A percentile compares a stretch with the other conserved stretches of the same genome.
Conservation (phyloP, 2,888 invertebrate species). For the Tenthredo livida region DNA sequence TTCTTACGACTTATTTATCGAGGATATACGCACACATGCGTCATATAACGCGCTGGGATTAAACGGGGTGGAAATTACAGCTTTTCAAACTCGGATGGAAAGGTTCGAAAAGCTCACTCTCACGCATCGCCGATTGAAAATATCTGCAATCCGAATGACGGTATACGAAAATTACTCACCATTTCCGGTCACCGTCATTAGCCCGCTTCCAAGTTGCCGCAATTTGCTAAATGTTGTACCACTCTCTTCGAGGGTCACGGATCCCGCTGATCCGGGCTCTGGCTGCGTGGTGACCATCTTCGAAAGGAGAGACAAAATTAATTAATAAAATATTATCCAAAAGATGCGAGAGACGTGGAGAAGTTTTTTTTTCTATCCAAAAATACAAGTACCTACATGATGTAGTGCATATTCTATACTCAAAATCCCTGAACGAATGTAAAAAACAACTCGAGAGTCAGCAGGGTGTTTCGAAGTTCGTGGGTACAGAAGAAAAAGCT, state of each 20-base stretch:
- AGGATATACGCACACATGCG: too few relatives aligned
- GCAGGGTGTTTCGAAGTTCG: background rate
- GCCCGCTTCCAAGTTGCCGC: slow-evolving; percentile 83
- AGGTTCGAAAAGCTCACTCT: background rate
- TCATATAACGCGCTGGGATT: too few relatives aligned
- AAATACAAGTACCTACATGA: too few relatives aligned
- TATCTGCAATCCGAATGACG: background rate
- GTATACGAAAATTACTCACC: slow-evolving; percentile 79
- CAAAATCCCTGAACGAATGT: background rate
- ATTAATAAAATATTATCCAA: background rate
- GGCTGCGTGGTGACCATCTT: slow-evolving; percentile 93
- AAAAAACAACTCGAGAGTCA: background rate
- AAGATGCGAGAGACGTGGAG: too few relatives aligned
- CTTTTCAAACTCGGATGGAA: background rate
- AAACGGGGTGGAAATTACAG: background rate
- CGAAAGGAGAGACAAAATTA: slow-evolving; percentile 61
- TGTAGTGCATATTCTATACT: too few relatives aligned
- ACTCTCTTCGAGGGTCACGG: slow-evolving; percentile 82
- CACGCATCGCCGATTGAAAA: background rate
- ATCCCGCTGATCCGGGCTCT: slow-evolving; percentile 79
- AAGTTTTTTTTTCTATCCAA: too few relatives aligned
- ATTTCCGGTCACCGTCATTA: slow-evolving; percentile 92
- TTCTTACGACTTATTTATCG: too few relatives aligned
- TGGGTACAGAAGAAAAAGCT: background rate
- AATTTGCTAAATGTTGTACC: slow-evolving; percentile 91